phyloP scores from a whole-genome alignment of 1,140 invertebrate species.

The Armadillidium nasatum region DNA sequence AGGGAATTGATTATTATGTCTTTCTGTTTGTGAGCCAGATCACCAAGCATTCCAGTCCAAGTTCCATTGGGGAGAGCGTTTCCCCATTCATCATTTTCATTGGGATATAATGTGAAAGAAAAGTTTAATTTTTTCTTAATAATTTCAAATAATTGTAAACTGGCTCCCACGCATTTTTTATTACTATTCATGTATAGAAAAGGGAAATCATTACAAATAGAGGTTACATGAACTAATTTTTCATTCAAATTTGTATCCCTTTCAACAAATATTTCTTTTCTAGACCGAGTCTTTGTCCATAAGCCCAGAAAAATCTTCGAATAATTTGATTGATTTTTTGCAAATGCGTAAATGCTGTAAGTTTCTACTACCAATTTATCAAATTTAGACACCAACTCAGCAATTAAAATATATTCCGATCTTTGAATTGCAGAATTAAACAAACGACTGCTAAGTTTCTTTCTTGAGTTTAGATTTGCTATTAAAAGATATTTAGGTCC shows the following conservation, averaged over 20 bases:
- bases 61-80: background rate
- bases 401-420: background rate
- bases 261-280: background rate
- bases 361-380: background rate
- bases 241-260: background rate
- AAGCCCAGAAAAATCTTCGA: background rate
- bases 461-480: background rate
- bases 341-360: background rate
- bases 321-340: background rate
- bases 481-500: background rate
- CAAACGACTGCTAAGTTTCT: background rate
- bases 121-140: background rate
- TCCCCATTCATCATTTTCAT: background rate
- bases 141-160: background rate
- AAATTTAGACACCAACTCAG: background rate
- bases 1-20: conserved; percentile 5
- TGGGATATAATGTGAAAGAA: background rate
- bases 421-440: background rate
- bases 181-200: background rate
- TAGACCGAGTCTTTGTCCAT: background rate
- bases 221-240: background rate
- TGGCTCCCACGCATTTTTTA: background rate
- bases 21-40: conserved; percentile 10
- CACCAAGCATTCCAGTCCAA: conserved; percentile 19
- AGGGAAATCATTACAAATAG: conserved; percentile 8